Evolutionary conservation across 2,888 invertebrate genomes (phyloP), one percentile per base, ranked within the genome.

Genomic region (Willowsia nigromaculata): DNA sequence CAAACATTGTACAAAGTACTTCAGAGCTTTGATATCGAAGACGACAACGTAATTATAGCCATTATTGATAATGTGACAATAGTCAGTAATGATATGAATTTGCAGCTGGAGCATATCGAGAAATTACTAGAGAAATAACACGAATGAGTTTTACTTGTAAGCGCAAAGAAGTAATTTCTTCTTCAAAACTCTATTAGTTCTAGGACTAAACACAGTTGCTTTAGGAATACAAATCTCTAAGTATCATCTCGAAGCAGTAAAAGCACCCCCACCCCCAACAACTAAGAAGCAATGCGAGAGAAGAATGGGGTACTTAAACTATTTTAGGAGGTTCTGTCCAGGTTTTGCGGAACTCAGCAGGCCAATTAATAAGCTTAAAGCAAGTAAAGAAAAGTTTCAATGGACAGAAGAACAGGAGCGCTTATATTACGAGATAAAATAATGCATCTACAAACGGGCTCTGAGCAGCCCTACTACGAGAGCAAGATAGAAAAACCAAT

Each of bases 11-110:
- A 59, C 27, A 27, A 4, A 2, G 11, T 59, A 0, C 18, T 59
- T 1, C 3, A 11, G 4, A 22, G 22, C 6, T 27, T 59, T 9
- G 59, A 59, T 15, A 1, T 1, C 9, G 59, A 59, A 59, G 4
- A 27, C 13, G 13, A 59, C 6, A 27, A 5, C 7, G 11, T 5
- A 11, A 59, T 59, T 1, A 5, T 9, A 0, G 18, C 22, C 15
- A 71, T 74, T n/a, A 74, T 84, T 2, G 84, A 84, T 27, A 74
- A 84, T 40, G 5, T 84, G 7, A 40, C 76, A 3, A 25, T 33
- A 4, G 2, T 25, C 0, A 43, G 40, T 0, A 11, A 40, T 6
- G 30, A 25, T 7, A 25, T 9, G 9, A 47, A 76, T 11, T 15
- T 18, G 1, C 74, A 76, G n/a, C n/a, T 85, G n/a, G 1, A 27